Conservation (phyloP, 2,797 vertebrate genomes). For the Centroberyx gerrardi region DNA sequence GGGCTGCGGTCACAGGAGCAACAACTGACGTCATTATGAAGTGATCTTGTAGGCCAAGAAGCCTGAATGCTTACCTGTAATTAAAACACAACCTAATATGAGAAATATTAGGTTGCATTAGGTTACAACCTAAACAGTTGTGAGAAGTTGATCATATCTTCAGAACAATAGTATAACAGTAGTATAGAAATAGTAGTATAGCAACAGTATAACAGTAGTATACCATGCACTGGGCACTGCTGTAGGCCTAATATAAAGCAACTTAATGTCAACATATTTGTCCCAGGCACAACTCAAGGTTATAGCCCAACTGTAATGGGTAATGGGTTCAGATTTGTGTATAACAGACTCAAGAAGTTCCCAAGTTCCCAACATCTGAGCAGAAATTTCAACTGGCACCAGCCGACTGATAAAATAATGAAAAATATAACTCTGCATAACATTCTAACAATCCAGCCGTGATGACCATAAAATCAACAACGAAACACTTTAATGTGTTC, state of each 20-base stretch:
- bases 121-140: no score
- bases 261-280: no score
- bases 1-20: constrained; percentile 48
- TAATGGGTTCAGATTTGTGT: no score
- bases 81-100: not conserved
- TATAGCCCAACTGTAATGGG: no score
- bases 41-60: constrained; percentile 12
- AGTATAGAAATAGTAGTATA: not conserved
- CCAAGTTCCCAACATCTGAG: no score
- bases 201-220: not conserved
- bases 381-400: not conserved
- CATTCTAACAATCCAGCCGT: not conserved
- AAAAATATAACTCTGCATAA: not conserved
- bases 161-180: not conserved
- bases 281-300: no score
- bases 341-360: no score
- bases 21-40: constrained; percentile 63
- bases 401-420: not conserved
- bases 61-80: not conserved
- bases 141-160: not conserved
- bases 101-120: no score
- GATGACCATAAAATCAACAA: not conserved
- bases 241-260: no score
- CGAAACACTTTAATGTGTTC: constrained; percentile 14
- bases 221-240: no score